These are phyloP conservation scores for Apis mellifera DNA, from an alignment of 1,140 invertebrate genomes.

Conservation along the genomic window DNA sequence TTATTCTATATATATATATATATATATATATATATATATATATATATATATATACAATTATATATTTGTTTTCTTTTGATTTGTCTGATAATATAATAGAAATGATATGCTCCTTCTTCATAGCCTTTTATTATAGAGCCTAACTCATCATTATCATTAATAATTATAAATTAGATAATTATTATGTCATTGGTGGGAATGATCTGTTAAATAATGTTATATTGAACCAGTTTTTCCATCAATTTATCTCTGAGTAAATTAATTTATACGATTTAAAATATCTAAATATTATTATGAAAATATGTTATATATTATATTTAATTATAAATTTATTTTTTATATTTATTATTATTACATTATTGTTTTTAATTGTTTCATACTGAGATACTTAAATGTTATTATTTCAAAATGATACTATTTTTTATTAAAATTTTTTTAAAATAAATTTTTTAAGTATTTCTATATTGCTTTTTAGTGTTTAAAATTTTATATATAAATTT, in stretches of 20 bases:
- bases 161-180: constrained; percentile 45
- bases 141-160: constrained; percentile 57
- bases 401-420: constrained; percentile 19
- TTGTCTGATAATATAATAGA: constrained; percentile 39
- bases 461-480: background rate
- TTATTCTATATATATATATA: constrained; percentile 34
- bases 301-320: background rate
- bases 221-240: constrained; percentile 55
- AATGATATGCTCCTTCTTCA: constrained; percentile 61
- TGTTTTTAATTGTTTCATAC: constrained; percentile 2
- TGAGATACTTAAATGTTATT: constrained; percentile 29
- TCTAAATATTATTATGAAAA: background rate
- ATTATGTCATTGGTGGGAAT: constrained; percentile 36
- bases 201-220: constrained; percentile 49
- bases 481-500: constrained; percentile 10
- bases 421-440: background rate
- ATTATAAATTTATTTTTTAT: constrained; percentile 16
- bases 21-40: too few species aligned
- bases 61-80: constrained; percentile 36
- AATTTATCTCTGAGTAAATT: constrained; percentile 30
- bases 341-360: constrained; percentile 30
- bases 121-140: constrained; percentile 63
- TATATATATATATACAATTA: constrained; percentile 9
- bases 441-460: constrained; percentile 4
- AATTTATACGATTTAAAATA: constrained; percentile 14